These are phyloP conservation scores for Pedetes capensis DNA, from an alignment of 2,113 vertebrate genomes.

Conservation along the genomic window DNA sequence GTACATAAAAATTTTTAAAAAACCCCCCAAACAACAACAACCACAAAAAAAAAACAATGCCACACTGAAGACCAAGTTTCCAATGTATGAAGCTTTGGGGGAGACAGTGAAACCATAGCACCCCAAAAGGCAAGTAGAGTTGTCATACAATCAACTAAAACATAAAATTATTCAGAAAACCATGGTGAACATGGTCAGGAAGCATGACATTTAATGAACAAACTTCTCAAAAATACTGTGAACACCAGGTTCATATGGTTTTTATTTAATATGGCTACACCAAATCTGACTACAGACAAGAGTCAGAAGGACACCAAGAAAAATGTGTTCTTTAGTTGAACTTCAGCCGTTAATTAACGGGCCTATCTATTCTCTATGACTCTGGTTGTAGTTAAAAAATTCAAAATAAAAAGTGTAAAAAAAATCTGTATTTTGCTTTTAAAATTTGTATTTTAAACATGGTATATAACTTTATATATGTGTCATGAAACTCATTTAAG, in stretches of 20 bases:
- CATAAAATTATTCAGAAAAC: background rate
- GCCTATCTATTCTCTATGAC: too few relatives aligned
- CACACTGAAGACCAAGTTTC: too few relatives aligned
- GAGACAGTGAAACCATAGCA: background rate
- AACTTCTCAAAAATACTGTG: background rate
- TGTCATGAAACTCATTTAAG: background rate
- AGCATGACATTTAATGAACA: background rate
- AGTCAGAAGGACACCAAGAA: background rate
- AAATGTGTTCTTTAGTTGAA: background rate
- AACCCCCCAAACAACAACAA: too few relatives aligned
- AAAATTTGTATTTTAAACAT: background rate
- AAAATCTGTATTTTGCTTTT: background rate
- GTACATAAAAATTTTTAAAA: too few relatives aligned
- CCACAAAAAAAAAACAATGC: too few relatives aligned
- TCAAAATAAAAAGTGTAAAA: too few relatives aligned
- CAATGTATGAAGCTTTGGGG: too few relatives aligned
- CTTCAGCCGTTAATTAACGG: too few relatives aligned
- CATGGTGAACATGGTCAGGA: background rate
- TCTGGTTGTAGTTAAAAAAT: too few relatives aligned
- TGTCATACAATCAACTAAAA: conserved; percentile 4
- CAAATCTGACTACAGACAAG: background rate
- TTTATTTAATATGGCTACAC: background rate
- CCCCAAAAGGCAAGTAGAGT: background rate
- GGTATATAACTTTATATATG: background rate
- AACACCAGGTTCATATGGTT: background rate